phyloP scores from a whole-genome alignment of 2,113 vertebrate genomes.

The Tursiops truncatus region DNA sequence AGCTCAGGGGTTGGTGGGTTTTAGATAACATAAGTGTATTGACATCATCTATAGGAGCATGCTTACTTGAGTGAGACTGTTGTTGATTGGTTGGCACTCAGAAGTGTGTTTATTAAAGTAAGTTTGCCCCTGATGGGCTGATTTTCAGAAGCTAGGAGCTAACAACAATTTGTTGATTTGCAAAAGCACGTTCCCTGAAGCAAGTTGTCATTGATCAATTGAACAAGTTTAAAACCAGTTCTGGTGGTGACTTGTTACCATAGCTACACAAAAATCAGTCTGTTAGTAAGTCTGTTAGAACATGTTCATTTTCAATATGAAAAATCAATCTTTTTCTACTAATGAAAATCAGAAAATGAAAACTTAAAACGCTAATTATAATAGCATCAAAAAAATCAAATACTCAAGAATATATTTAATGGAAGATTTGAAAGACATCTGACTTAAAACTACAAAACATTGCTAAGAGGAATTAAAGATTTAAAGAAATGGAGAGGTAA shows the following conservation, averaged over 20 bases:
- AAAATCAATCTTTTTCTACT: neutral
- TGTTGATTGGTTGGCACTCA: neutral
- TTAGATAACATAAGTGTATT: neutral
- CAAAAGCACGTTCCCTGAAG: neutral
- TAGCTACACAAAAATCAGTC: neutral
- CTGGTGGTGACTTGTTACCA: neutral
- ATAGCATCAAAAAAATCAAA: neutral
- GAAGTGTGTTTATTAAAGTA: neutral
- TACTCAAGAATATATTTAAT: neutral
- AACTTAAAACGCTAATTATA: neutral
- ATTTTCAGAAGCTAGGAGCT: neutral
- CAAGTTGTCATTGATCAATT: neutral
- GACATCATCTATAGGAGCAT: neutral
- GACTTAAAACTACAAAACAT: neutral
- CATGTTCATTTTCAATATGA: neutral
- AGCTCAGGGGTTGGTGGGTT: neutral
- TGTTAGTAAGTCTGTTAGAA: neutral
- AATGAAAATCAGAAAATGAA: neutral
- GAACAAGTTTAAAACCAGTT: neutral
- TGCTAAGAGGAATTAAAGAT: neutral
- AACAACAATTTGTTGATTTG: neutral
- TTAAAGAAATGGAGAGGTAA: neutral
- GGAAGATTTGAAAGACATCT: neutral
- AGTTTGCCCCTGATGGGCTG: neutral
- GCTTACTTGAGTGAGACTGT: neutral